Evolutionary conservation across 2,797 vertebrate species (phyloP).

Genomic region (Clangula hyemalis): DNA sequence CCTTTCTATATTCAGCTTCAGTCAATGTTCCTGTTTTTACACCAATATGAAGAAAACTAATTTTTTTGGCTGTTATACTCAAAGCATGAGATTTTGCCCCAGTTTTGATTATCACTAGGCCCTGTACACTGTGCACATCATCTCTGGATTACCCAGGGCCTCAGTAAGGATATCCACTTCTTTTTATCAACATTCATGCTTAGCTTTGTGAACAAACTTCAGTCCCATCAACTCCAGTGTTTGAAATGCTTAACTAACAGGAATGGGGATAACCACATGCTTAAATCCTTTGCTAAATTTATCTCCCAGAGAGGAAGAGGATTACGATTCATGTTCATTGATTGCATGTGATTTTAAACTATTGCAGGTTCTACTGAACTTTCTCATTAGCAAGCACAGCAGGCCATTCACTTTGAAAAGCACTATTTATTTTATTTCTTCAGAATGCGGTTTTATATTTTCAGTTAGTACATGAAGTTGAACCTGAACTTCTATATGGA

Average conservation of each 20-base stretch:
- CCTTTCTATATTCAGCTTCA: background rate
- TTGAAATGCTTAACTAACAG: background rate
- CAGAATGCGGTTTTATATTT: background rate
- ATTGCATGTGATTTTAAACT: background rate
- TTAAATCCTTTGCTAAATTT: constrained; percentile 34
- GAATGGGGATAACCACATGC: background rate
- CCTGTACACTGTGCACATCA: background rate
- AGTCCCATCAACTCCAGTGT: background rate
- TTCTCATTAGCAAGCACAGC: constrained; percentile 11
- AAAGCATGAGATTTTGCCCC: background rate
- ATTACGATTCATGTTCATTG: background rate
- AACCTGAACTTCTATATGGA: background rate
- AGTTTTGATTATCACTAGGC: background rate
- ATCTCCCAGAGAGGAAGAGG: background rate
- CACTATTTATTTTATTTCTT: background rate
- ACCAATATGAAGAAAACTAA: background rate
- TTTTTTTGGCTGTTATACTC: background rate
- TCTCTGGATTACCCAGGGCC: background rate
- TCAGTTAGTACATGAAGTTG: background rate
- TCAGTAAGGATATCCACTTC: background rate
- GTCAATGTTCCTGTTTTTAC: background rate
- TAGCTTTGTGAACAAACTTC: background rate
- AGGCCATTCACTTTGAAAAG: background rate
- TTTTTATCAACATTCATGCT: background rate
- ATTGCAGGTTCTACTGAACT: background rate